These are phyloP conservation scores for Onthophagus sagittarius DNA, from an alignment of 2,888 invertebrate genomes.

Conservation along the genomic window DNA sequence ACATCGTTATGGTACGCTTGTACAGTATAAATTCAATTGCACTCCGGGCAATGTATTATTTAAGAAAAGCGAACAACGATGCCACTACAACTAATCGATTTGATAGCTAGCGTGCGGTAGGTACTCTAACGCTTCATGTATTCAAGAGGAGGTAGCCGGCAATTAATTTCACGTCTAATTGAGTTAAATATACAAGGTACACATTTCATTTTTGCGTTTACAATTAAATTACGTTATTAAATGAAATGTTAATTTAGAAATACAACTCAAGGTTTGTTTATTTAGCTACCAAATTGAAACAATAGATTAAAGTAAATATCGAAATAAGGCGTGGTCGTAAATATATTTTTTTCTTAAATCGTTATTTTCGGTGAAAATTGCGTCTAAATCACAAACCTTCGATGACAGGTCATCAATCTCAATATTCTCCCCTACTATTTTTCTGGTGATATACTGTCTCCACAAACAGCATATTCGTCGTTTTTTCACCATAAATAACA, in stretches of 20 bases:
- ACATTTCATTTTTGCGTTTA: neutral
- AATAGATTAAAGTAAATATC: too few relatives aligned
- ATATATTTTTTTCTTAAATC: neutral
- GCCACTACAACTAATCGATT: neutral
- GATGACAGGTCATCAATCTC: neutral
- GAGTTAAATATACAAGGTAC: neutral
- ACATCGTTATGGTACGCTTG: neutral
- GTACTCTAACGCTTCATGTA: neutral
- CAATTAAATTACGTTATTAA: too few relatives aligned
- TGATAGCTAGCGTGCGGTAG: neutral
- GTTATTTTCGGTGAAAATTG: neutral
- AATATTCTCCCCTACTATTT: neutral
- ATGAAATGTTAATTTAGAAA: too few relatives aligned
- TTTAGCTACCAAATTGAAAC: too few relatives aligned
- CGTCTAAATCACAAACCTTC: neutral
- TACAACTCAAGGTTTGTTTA: too few relatives aligned
- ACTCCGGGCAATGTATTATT: neutral
- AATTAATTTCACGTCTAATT: neutral
- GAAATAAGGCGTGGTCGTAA: neutral
- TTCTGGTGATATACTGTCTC: neutral
- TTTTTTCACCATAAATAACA: neutral
- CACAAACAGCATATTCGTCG: neutral
- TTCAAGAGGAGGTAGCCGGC: neutral
- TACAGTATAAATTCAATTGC: neutral
- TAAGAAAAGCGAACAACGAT: neutral